Conservation (phyloP, 2,797 vertebrate species). For the Picus viridis region DNA sequence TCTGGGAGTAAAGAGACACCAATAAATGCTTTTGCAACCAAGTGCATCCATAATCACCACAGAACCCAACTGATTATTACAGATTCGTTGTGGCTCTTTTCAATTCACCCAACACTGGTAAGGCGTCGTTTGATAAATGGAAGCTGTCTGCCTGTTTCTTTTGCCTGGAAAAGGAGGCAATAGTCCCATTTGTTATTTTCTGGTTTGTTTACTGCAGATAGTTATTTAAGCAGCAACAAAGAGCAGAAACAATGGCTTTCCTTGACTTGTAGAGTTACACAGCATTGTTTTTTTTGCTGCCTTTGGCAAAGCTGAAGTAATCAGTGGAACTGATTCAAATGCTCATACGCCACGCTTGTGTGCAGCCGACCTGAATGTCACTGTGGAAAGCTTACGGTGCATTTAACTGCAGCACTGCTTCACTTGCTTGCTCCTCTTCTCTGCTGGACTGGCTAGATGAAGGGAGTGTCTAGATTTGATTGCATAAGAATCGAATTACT, state of each 20-base stretch:
- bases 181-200: constrained; percentile 33
- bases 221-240: constrained; percentile 3
- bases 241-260: constrained; percentile 21
- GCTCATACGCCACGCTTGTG: not conserved
- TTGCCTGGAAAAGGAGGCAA: not conserved
- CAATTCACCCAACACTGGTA: not conserved
- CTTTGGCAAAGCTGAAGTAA: constrained; percentile 30
- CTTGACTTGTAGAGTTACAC: not conserved
- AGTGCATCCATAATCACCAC: not conserved
- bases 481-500: not conserved
- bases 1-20: not conserved
- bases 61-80: not conserved
- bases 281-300: not conserved
- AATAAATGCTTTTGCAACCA: not conserved
- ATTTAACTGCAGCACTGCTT: constrained; percentile 20
- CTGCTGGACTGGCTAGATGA: not conserved
- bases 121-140: not conserved
- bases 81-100: not conserved
- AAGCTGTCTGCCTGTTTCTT: constrained; percentile 16
- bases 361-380: not conserved
- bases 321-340: constrained; percentile 18
- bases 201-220: constrained; percentile 23
- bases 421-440: not conserved
- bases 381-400: not conserved
- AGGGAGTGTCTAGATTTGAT: not conserved